Conservation (phyloP, 2,888 invertebrate genomes). For the Nymphalis urticae region DNA sequence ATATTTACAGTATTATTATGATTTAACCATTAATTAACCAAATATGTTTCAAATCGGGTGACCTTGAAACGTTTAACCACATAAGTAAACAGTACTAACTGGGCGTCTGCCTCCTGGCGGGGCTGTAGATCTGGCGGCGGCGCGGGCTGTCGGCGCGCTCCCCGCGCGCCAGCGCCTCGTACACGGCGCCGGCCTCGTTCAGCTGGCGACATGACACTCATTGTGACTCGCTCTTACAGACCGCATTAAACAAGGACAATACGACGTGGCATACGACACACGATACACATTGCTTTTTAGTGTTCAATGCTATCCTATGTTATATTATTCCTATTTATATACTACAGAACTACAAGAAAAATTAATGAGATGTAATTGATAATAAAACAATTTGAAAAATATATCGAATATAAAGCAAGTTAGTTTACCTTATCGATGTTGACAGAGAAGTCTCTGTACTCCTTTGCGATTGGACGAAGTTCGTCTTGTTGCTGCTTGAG, state of each 20-base stretch:
- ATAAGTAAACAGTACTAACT: conserved; percentile 60
- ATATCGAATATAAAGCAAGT: no score
- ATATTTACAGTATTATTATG: no score
- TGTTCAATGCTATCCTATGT: no score
- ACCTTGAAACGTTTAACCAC: no score
- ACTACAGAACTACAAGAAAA: no score
- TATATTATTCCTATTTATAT: no score
- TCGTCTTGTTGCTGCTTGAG: conserved; percentile 92
- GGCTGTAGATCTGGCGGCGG: conserved; percentile 88
- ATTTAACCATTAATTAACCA: no score
- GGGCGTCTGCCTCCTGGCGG: conserved; percentile 89
- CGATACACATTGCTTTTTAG: not conserved
- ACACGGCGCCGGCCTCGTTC: conserved; percentile 93
- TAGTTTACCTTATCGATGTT: conserved; percentile 89
- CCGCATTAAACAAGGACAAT: no score
- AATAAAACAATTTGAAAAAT: not conserved
- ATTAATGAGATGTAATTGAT: no score
- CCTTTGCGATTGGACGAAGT: conserved; percentile 91
- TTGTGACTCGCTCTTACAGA: no score
- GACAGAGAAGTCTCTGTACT: conserved; percentile 91
- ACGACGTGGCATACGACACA: no score
- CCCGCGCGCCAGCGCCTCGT: conserved; percentile 89
- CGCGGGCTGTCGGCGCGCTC: conserved; percentile 91
- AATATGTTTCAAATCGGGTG: no score
- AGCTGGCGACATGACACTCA: conserved; percentile 62